These are phyloP conservation scores for Drosophila bunnanda DNA, from an alignment of 2,888 invertebrate genomes.

Conservation along the genomic window DNA sequence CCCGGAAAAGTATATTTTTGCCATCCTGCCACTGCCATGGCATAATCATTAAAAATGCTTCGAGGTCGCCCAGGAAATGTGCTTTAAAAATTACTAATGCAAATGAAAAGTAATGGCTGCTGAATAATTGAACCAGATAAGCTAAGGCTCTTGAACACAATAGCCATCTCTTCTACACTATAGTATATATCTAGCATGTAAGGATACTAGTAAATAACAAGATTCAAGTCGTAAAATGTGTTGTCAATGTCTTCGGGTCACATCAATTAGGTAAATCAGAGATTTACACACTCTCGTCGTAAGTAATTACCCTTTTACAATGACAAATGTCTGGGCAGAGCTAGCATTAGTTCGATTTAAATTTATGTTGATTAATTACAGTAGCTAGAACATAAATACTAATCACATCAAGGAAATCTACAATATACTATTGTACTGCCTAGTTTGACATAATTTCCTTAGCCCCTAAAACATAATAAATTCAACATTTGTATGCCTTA, in stretches of 20 bases:
- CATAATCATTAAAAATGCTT: constrained; percentile 28
- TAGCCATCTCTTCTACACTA: not conserved
- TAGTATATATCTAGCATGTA: too few relatives aligned
- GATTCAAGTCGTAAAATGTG: not conserved
- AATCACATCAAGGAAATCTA: not conserved
- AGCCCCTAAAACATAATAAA: not conserved
- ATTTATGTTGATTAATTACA: not conserved
- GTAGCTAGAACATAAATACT: not conserved
- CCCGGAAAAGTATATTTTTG: constrained; percentile 21
- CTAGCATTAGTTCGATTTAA: not conserved
- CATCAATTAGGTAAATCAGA: constrained; percentile 3
- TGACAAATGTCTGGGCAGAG: not conserved
- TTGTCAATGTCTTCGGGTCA: not conserved
- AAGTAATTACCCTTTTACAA: constrained; percentile 9
- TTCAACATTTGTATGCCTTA: not conserved
- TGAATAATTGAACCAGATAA: constrained; percentile 8
- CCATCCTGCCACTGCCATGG: not conserved
- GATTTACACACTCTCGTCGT: not conserved
- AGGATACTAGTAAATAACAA: not conserved
- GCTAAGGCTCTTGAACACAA: not conserved
- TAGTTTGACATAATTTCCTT: not conserved
- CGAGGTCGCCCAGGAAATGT: not conserved
- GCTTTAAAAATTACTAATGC: constrained; percentile 31
- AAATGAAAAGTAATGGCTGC: constrained; percentile 15
- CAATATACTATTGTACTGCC: not conserved